Percentiles rank a stretch among this genome's conserved stretches.
phyloP scores from a whole-genome alignment of 1,140 invertebrate species.

The fruit fly (Drosophila melanogaster) region DNA sequence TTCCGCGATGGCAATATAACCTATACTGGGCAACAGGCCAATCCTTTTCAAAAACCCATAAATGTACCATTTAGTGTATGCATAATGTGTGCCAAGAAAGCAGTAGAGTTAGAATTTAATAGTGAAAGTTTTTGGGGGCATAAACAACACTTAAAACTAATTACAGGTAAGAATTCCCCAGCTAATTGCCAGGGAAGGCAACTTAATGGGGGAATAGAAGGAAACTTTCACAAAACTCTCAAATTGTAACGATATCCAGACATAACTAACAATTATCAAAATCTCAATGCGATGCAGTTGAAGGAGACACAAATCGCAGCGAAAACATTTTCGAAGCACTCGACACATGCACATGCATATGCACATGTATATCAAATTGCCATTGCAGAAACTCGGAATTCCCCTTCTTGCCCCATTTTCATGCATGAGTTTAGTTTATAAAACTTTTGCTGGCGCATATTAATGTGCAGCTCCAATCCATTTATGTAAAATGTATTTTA shows the following conservation, averaged over 20 bases:
- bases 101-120: constrained; percentile 11
- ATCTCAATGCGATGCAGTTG: constrained; percentile 18
- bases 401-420: neutral
- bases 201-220: constrained; percentile 14
- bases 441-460: constrained; percentile 65
- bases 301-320: constrained; percentile 38
- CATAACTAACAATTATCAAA: constrained; percentile 56
- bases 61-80: constrained; percentile 45
- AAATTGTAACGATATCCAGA: constrained; percentile 13
- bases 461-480: constrained; percentile 71
- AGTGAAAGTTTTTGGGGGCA: constrained; percentile 30
- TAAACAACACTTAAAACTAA: constrained; percentile 52
- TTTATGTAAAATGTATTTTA: constrained; percentile 80
- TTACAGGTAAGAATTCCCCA: constrained; percentile 32
- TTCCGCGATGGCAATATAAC: too few species aligned
- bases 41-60: constrained; percentile 27
- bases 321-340: constrained; percentile 47
- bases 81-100: constrained; percentile 29
- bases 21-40: constrained; percentile 26
- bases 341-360: constrained; percentile 21
- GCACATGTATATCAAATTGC: constrained; percentile 15
- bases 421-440: constrained; percentile 28
- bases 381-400: neutral
- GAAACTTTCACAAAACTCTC: constrained; percentile 16
- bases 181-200: constrained; percentile 28